Base-by-base conservation (phyloP, 2,888 invertebrate species). In the Ectemnius continuus region DNA sequence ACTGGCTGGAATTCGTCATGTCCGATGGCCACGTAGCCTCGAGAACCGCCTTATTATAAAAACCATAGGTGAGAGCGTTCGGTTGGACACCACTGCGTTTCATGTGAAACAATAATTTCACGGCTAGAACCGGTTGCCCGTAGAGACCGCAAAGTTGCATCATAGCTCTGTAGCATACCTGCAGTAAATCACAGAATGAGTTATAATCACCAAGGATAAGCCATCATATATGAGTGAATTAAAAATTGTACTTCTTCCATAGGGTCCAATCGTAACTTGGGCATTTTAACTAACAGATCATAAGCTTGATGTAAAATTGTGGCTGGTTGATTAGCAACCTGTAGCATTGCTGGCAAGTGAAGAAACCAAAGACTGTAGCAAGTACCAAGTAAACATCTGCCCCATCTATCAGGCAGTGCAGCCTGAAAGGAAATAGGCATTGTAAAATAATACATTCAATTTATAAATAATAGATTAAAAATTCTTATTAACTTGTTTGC, bases 61-160 rank as follows among this genome's bases (percentile, higher is more conserved):
- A 96, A 84, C 99, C 99, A 87, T 99, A 99, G 0, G 99, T 99
- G 65, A 99, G 94, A 11, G 99, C 99, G 91, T 99, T 99, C 0
- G 99, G 98, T 88, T 97, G 97, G 52, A 99, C 94, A 0, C 98
- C 98, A 52, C 96, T 96, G 20, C 96, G 94, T 91, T 98, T 98
- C 98, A 98, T 98, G 59, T 97, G 94, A 88, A 97, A 96, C 84
- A 97, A 92, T 61, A 97, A 92, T 87, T 98, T 97, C 0, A 99
- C 98, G 1, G 99, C 99, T 85, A 99, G 92, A 70, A 98, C 95
- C 0, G 99, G 99, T 88, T 97, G 94, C 70, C 97, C 97, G 90
- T 98, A 97, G 80, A 97, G 95, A 5, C 99, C 98, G 91, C 99
- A 99, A 26, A 99, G 93, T 91, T 99, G 98, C 97, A 99, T 98